A percentile compares a stretch with the other conserved stretches of the same genome.
Conservation (phyloP, 2,888 invertebrate species). For the Clepsis dumicolana region DNA sequence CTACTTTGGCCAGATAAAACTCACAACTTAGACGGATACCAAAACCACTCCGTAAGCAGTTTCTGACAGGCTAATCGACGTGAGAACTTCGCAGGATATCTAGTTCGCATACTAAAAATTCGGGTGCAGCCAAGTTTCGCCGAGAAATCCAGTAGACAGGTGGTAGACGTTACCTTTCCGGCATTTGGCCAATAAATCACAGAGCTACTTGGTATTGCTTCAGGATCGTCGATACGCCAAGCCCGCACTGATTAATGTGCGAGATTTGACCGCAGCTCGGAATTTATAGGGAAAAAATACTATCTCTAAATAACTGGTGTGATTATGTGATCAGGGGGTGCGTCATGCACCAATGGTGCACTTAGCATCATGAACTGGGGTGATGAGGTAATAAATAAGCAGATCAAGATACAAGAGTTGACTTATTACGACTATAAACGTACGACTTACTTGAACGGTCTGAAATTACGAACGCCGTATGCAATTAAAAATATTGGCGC, state of each 20-base stretch:
- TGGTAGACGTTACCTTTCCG: constrained; percentile 69
- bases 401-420: too few relatives aligned
- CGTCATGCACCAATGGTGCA: not conserved
- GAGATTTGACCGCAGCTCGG: constrained; percentile 64
- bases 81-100: constrained; percentile 15
- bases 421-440: not conserved
- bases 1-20: constrained; percentile 22
- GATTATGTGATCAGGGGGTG: constrained; percentile 15
- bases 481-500: too few relatives aligned
- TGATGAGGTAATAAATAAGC: too few relatives aligned
- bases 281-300: constrained; percentile 41
- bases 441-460: too few relatives aligned
- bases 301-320: constrained; percentile 21
- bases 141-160: constrained; percentile 63
- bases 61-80: constrained; percentile 37
- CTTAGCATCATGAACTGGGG: not conserved
- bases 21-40: constrained; percentile 16
- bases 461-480: too few relatives aligned
- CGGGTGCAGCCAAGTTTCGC: constrained; percentile 42
- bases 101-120: constrained; percentile 31
- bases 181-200: constrained; percentile 74
- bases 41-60: constrained; percentile 30
- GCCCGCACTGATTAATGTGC: constrained; percentile 70
- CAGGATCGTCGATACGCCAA: constrained; percentile 65
- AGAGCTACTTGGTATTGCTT: constrained; percentile 67